Percentiles rank a stretch among this genome's conserved stretches.
Evolutionary conservation across 2,113 vertebrate species (phyloP).

Genomic region (Erythrocebus patas): DNA sequence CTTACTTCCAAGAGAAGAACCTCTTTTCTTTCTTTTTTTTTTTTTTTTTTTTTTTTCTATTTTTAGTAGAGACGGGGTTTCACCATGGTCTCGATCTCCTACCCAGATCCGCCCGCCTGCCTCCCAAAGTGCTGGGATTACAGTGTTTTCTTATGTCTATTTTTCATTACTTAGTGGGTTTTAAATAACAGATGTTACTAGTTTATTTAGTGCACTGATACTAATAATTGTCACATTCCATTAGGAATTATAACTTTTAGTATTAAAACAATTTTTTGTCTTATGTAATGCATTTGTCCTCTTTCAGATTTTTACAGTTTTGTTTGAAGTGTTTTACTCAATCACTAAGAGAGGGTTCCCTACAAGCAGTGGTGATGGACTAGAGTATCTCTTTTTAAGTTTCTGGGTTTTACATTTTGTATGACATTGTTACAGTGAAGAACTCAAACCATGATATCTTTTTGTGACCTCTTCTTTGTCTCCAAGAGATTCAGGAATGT

Average conservation of each 20-base stretch:
- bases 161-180: not conserved
- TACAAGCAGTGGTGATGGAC: rapidly evolving
- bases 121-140: no score
- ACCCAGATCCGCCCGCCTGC: no score
- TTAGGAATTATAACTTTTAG: not conserved
- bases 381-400: not conserved
- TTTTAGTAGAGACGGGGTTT: no score
- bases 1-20: no score
- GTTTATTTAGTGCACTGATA: not conserved
- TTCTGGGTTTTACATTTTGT: not conserved
- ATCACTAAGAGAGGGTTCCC: not conserved
- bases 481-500: not conserved
- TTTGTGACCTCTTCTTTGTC: not conserved
- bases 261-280: not conserved
- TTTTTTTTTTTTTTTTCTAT: no score
- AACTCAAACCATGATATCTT: not conserved
- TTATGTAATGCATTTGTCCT: not conserved
- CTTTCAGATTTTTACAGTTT: not conserved
- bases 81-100: no score
- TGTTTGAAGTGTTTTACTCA: not conserved
- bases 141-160: no score
- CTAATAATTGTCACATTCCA: not conserved
- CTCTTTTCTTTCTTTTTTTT: no score
- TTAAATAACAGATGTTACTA: not conserved
- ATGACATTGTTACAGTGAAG: not conserved